Percentiles rank a stretch among this genome's conserved stretches.
Evolutionary conservation across 2,888 invertebrate species (phyloP).

Genomic region (Lepidonotus clava): DNA sequence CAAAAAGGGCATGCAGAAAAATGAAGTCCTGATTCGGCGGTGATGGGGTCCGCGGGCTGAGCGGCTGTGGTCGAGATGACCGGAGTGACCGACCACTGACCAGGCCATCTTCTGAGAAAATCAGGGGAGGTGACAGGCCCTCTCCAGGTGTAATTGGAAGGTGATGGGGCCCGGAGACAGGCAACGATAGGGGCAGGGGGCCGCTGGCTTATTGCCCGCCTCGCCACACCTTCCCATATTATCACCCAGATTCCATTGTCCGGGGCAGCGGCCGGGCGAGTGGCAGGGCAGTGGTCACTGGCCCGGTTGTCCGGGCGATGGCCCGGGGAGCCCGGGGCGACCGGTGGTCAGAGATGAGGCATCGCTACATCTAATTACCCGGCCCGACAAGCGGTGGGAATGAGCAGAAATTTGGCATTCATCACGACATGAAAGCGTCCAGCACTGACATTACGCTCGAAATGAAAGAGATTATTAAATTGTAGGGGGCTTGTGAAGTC

Average conservation of each 20-base stretch:
- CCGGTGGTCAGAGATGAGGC: slow-evolving; percentile 49
- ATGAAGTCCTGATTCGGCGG: slow-evolving; percentile 49
- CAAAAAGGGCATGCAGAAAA: background rate
- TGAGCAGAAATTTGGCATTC: slow-evolving; percentile 51
- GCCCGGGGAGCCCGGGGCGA: background rate
- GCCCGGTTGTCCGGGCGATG: slow-evolving; percentile 18
- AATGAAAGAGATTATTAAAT: slow-evolving; percentile 54
- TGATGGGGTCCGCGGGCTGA: slow-evolving; percentile 37
- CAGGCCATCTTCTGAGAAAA: slow-evolving; percentile 47
- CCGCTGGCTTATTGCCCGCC: slow-evolving; percentile 29
- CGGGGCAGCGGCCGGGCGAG: background rate
- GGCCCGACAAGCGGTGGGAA: slow-evolving; percentile 48
- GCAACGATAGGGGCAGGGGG: background rate
- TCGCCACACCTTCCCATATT: slow-evolving; percentile 29
- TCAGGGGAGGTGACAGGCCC: slow-evolving; percentile 4
- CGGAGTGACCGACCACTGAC: background rate
- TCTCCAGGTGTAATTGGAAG: slow-evolving; percentile 38
- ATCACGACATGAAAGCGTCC: slow-evolving; percentile 46
- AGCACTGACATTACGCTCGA: slow-evolving; percentile 47
- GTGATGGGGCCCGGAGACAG: slow-evolving; percentile 38
- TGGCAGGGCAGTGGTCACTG: slow-evolving; percentile 14
- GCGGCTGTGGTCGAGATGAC: slow-evolving; percentile 1
- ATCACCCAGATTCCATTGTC: slow-evolving; percentile 48
- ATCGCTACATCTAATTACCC: slow-evolving; percentile 51
- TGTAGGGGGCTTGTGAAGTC: slow-evolving; percentile 39